Evolutionary conservation across 2,888 invertebrate genomes (phyloP).

Genomic region (Bursaphelenchus okinawaensis): DNA sequence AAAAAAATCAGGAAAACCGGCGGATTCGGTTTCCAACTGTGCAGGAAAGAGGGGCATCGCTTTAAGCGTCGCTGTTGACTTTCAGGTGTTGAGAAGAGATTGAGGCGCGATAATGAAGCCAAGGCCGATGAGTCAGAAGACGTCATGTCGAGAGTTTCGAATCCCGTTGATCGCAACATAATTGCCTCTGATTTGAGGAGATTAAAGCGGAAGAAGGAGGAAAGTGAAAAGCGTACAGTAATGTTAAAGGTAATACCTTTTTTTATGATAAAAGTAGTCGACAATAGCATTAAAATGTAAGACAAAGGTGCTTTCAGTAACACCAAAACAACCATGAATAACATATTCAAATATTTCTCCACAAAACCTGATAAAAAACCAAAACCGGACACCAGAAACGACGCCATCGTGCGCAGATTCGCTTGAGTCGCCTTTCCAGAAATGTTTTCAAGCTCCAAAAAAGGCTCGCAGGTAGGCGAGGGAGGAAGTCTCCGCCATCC

Average conservation of each 20-base stretch:
- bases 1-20: background rate
- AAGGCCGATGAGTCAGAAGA: background rate
- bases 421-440: background rate
- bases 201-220: background rate
- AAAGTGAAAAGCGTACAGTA: background rate
- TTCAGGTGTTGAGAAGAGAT: background rate
- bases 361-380: background rate
- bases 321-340: background rate
- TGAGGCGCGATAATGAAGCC: background rate
- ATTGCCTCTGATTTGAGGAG: background rate
- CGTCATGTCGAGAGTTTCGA: background rate
- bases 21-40: background rate
- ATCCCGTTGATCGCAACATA: background rate
- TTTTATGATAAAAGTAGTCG: background rate
- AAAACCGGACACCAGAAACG: background rate
- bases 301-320: too few species aligned
- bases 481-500: background rate
- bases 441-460: background rate
- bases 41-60: background rate
- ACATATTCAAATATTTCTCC: background rate
- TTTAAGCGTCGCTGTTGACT: background rate
- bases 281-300: too few species aligned
- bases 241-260: too few species aligned
- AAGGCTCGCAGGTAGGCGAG: background rate
- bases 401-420: background rate